Percentiles rank a stretch among this genome's conserved stretches.
phyloP scores from a whole-genome alignment of 2,797 vertebrate species.

The Acomys russatus region DNA sequence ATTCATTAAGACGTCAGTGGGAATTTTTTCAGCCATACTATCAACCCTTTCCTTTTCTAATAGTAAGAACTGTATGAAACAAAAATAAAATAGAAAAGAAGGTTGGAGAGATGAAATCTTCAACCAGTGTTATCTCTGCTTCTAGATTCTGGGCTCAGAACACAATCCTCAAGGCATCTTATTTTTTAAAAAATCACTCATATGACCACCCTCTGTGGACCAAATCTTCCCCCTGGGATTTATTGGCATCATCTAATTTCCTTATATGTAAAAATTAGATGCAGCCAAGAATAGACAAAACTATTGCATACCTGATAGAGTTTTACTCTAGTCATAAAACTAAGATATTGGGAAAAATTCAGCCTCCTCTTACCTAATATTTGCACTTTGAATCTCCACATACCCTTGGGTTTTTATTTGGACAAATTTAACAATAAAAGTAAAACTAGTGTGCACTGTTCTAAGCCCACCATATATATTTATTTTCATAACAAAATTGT shows the following conservation, averaged over 20 bases:
- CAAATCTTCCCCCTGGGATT: conserved; percentile 33
- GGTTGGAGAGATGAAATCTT: conserved; percentile 7
- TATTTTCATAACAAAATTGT: conserved; percentile 42
- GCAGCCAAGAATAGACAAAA: not conserved
- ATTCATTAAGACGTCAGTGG: not conserved
- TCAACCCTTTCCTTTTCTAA: conserved; percentile 10
- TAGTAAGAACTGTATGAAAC: not conserved
- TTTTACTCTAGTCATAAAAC: conserved; percentile 41
- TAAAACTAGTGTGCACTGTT: not conserved
- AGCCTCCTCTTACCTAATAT: not conserved
- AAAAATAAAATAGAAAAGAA: conserved; percentile 33
- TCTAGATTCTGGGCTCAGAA: conserved; percentile 42
- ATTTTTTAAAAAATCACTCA: conserved; percentile 6
- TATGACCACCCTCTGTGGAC: conserved; percentile 27
- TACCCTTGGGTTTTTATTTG: conserved; percentile 11
- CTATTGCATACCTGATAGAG: not conserved
- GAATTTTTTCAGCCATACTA: not conserved
- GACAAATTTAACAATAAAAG: conserved; percentile 40
- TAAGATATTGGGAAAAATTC: conserved; percentile 49
- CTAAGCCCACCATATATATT: not conserved
- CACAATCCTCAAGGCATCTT: conserved; percentile 45
- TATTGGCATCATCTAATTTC: conserved; percentile 33
- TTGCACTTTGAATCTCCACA: not conserved
- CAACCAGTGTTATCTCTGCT: conserved; percentile 38
- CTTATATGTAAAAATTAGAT: not conserved